These are phyloP conservation scores for Apamea anceps DNA, from an alignment of 2,888 invertebrate species.

Conservation along the genomic window DNA sequence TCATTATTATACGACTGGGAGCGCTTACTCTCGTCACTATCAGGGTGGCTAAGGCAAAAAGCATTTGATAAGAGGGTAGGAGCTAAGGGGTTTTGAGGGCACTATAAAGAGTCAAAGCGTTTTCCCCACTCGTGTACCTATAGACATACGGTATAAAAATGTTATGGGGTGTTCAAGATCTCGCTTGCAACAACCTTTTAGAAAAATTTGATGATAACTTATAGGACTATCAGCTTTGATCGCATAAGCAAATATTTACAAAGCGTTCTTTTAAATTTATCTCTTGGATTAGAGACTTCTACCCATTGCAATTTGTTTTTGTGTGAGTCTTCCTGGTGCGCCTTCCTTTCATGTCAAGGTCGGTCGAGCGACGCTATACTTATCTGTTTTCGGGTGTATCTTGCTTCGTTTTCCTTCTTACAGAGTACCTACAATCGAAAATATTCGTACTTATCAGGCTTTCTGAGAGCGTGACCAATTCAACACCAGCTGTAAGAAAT, in stretches of 20 bases:
- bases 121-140: constrained; percentile 45
- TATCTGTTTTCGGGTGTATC: constrained; percentile 43
- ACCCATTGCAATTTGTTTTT: constrained; percentile 42
- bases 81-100: constrained; percentile 60
- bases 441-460: not conserved
- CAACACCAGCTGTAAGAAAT: constrained; percentile 12
- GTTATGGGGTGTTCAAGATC: constrained; percentile 36
- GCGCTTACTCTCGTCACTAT: constrained; percentile 57
- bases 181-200: constrained; percentile 45
- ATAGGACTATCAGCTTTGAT: constrained; percentile 11
- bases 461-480: not conserved
- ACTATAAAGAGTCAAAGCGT: constrained; percentile 61
- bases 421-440: constrained; percentile 1
- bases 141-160: constrained; percentile 53
- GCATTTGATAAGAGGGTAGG: constrained; percentile 62
- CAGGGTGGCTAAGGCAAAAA: constrained; percentile 60
- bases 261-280: constrained; percentile 17
- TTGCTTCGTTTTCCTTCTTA: constrained; percentile 16
- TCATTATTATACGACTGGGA: constrained; percentile 58
- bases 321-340: constrained; percentile 26
- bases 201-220: constrained; percentile 39
- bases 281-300: constrained; percentile 3
- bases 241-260: not conserved
- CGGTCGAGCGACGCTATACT: constrained; percentile 40
- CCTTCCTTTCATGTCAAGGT: constrained; percentile 46